Evolutionary conservation across 2,113 vertebrate species (phyloP).

Genomic region (Heliornis fulica): DNA sequence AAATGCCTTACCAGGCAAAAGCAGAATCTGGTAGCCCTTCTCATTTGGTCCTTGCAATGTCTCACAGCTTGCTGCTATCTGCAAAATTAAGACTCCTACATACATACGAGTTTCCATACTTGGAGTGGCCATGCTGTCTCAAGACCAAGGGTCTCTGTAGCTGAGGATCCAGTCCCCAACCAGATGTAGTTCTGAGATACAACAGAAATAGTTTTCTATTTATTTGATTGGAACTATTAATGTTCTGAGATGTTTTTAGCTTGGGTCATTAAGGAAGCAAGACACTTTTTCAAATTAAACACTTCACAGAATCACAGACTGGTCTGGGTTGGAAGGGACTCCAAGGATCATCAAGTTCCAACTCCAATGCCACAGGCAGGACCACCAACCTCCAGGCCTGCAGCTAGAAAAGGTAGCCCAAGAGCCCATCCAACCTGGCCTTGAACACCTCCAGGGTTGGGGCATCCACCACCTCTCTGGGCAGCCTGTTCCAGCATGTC

Average conservation of each 20-base stretch:
- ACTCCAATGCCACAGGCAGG: too few relatives aligned
- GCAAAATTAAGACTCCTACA: not conserved
- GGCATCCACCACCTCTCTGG: too few relatives aligned
- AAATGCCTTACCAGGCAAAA: not conserved
- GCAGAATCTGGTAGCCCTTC: not conserved
- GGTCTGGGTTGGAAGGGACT: too few relatives aligned
- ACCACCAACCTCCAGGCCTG: too few relatives aligned
- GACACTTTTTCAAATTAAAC: not conserved
- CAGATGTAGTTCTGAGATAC: not conserved
- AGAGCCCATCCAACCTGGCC: too few relatives aligned
- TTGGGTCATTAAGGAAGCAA: not conserved
- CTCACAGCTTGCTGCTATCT: not conserved
- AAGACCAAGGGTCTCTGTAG: not conserved
- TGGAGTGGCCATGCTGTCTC: not conserved
- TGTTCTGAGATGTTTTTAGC: not conserved
- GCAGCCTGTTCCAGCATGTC: too few relatives aligned
- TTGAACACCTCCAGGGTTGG: too few relatives aligned
- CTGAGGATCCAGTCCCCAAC: not conserved
- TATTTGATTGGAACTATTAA: not conserved
- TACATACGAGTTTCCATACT: not conserved
- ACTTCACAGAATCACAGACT: too few relatives aligned
- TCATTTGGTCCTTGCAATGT: accelerated
- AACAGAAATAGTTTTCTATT: not conserved
- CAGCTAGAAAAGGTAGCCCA: too few relatives aligned
- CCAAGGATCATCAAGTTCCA: too few relatives aligned